Evolutionary conservation across 1,140 invertebrate genomes (phyloP), one percentile per base, ranked within the genome.

Genomic region (Paraescarpia echinospica): DNA sequence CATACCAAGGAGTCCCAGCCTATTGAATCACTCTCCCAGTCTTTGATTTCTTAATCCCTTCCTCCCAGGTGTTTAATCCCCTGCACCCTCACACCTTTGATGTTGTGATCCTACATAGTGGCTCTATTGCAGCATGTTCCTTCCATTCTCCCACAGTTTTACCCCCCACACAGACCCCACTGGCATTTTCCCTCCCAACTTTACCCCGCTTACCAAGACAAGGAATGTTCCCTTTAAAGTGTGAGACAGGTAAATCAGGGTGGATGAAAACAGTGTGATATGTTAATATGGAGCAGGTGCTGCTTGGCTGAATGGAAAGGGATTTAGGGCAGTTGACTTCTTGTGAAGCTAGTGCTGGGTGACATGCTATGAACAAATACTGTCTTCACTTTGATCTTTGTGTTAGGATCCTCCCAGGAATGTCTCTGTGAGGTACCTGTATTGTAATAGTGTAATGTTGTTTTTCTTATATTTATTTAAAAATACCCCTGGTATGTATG

Each of bases 11-110:
- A 27, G 59, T 2, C 2, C 59, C 59, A 77, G 59, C 59, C 59
- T 1, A 27, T 27, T 77, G 59, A 77, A 77, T 77, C 59, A 77
- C 59, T 22, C 22, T 77, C 59, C 9, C 27, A 4, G 2, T 77
- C 59, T 77, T 77, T 77, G 59, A 77, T 77, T 77, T 77, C 59
- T 77, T 77, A 77, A 77, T 77, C 59, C 59, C 22, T 77, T 77
- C 18, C 59, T 27, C 59, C 59, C 59, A 77, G 59, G 59, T 77
- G 59, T 77, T 77, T 77, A 77, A 77, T 77, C 14, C 59, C 27
- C 59, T 4, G 22, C 59, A 27, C 18, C 27, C 59, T 77, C 59
- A 77, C 59, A 77, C 14, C 59, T 77, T 77, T 77, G 59, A 77
- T 77, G 59, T 77, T 77, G 27, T 2, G 59, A 27, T 1, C 59